Conservation (phyloP, 2,888 invertebrate species). For the Lasioglossum malachurum region DNA sequence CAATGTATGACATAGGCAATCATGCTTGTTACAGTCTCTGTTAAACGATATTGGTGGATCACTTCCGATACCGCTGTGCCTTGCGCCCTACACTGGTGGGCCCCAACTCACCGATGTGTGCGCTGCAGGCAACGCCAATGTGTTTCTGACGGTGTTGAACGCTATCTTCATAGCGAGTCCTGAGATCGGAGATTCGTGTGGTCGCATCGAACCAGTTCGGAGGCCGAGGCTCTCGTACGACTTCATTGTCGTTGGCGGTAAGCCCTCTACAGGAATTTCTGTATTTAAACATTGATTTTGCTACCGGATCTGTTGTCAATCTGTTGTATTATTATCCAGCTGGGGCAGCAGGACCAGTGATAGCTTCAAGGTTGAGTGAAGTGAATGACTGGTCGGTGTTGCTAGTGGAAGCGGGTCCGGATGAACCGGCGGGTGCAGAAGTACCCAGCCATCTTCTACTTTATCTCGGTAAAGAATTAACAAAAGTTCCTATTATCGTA, state of each 20-base stretch:
- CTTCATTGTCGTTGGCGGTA: conserved; percentile 88
- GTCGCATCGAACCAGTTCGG: conserved; percentile 85
- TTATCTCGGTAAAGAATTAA: conserved; percentile 71
- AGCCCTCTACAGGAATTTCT: conserved; percentile 17
- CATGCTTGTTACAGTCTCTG: background rate
- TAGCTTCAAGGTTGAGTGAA: conserved; percentile 88
- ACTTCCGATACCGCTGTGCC: conserved; percentile 25
- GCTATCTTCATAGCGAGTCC: conserved; percentile 59
- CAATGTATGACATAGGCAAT: background rate
- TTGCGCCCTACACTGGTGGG: conserved; percentile 69
- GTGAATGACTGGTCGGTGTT: conserved; percentile 88
- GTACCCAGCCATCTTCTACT: conserved; percentile 78
- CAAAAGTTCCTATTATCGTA: no score
- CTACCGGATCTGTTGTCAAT: background rate
- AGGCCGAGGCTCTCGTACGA: conserved; percentile 86
- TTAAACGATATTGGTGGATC: background rate
- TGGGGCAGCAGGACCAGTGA: conserved; percentile 88
- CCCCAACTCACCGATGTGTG: conserved; percentile 72
- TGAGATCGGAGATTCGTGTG: conserved; percentile 84
- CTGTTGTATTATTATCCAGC: conserved; percentile 71
- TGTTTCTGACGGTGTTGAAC: conserved; percentile 74
- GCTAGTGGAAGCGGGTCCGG: conserved; percentile 89
- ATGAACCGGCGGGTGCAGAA: conserved; percentile 87
- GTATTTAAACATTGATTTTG: no score
- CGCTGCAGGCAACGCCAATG: conserved; percentile 31